Evolutionary conservation across 2,888 invertebrate species (phyloP), one percentile per base, ranked within the genome.

Genomic region (Trachelus troglodyta): DNA sequence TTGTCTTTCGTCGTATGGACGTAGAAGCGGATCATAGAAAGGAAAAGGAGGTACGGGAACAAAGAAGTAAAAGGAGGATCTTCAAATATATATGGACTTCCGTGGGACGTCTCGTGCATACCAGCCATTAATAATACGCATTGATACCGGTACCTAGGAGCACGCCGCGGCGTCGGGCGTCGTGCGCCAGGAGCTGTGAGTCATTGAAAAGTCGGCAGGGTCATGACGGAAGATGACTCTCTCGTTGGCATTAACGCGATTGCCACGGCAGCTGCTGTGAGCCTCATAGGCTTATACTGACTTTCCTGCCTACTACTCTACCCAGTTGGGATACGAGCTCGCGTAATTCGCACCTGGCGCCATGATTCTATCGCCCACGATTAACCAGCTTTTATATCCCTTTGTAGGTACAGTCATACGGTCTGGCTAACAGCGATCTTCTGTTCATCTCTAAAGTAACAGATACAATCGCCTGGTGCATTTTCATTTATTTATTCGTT

Each of bases 301-400:
- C 75, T 76, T 71, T 84, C 85, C 56, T 23, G 56, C 56, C 56
- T 56, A 9, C 23, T 56, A 2, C 56, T 23, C 56, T 56, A 56
- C 23, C 56, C 56, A 23, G 56, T 56, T 56, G 56, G 56, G 56
- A 56, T 56, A 56, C 1, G 56, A 56, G 56, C 84, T 85, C 85
- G 84, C 83, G 85, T 89, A 89, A 90, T 89, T 89, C 86, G 89
- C 90, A 90, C 90, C 90, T 90, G 90, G 90, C 88, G 85, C 87
- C 88, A 85, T 87, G 90, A 90, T 90, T 90, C 85, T 87, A 90
- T 90, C 90, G 85, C 73, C 78, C 80, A 80, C 78, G 56, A 56
- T 56, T 56, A 56, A 56, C 23, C 56, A 56, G 23, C 9, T 15
- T 56, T 56, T 56, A 56, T 56, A 15, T 56, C 2, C 9, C 23